phyloP scores from a whole-genome alignment of 2,113 vertebrate genomes.

The Hirundichthys speculiger region DNA sequence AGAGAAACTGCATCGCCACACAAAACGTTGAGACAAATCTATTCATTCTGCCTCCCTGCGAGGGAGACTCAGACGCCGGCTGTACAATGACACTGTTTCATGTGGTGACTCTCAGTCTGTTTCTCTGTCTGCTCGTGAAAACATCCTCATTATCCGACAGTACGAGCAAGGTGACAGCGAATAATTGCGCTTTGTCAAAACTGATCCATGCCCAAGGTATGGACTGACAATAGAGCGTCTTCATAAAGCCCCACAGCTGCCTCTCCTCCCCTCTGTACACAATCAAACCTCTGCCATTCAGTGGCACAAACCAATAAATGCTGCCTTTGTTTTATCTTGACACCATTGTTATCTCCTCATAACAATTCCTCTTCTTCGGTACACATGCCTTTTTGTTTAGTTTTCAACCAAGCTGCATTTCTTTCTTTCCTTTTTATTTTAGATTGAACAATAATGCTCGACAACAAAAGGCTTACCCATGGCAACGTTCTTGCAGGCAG shows the following conservation, averaged over 20 bases:
- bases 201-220: slow-evolving; percentile 69
- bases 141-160: slow-evolving; percentile 70
- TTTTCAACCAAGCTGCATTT: slow-evolving; percentile 27
- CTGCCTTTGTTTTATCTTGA: slow-evolving; percentile 75
- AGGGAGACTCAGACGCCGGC: slow-evolving; percentile 35
- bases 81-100: slow-evolving; percentile 55
- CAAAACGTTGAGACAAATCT: slow-evolving; percentile 54
- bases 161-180: slow-evolving; percentile 69
- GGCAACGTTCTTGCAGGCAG: too few species aligned
- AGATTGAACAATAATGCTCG: slow-evolving; percentile 46
- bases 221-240: slow-evolving; percentile 75
- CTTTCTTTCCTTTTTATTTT: slow-evolving; percentile 6
- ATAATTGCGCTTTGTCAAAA: slow-evolving; percentile 76
- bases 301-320: slow-evolving; percentile 68
- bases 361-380: slow-evolving; percentile 67
- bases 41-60: slow-evolving; percentile 56
- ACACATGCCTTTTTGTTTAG: slow-evolving; percentile 57
- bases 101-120: slow-evolving; percentile 55
- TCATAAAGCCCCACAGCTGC: slow-evolving; percentile 77
- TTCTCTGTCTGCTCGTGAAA: slow-evolving; percentile 45
- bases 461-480: slow-evolving; percentile 5
- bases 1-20: slow-evolving; percentile 45
- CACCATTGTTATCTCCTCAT: slow-evolving; percentile 72
- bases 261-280: slow-evolving; percentile 36
- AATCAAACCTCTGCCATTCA: slow-evolving; percentile 75